Evolutionary conservation across 2,113 vertebrate species (phyloP).

Genomic region (Asarcornis scutulata): DNA sequence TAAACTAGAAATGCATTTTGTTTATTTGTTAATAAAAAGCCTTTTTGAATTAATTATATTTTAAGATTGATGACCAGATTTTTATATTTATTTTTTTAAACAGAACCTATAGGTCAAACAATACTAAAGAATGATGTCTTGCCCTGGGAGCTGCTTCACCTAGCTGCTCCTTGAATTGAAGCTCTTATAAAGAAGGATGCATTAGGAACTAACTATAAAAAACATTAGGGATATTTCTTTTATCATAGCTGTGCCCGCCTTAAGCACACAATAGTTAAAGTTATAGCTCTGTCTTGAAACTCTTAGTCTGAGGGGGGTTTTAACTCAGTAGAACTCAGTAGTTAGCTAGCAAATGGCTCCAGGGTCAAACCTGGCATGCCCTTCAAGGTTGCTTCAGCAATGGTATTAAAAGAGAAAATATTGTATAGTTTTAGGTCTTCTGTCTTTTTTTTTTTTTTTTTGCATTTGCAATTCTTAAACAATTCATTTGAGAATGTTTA

Average conservation of each 20-base stretch:
- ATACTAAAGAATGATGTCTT: slow-evolving; percentile 4
- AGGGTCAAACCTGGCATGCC: background rate
- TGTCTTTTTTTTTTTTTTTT: background rate
- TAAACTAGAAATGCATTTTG: background rate
- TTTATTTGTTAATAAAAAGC: background rate
- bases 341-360: background rate
- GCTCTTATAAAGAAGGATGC: background rate
- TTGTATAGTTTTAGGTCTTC: background rate
- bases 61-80: background rate
- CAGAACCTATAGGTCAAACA: background rate
- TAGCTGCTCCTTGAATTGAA: background rate
- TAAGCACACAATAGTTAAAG: background rate
- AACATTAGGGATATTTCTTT: background rate
- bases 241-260: background rate
- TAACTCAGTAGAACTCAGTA: background rate
- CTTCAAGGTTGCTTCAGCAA: background rate
- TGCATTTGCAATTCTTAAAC: background rate
- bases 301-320: background rate
- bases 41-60: background rate
- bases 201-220: background rate
- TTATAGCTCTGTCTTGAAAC: background rate
- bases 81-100: background rate
- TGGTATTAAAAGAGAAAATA: background rate
- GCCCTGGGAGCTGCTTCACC: background rate
- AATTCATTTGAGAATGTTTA: background rate